phyloP scores from a whole-genome alignment of 2,888 invertebrate genomes.

The Syrphus vitripennis region DNA sequence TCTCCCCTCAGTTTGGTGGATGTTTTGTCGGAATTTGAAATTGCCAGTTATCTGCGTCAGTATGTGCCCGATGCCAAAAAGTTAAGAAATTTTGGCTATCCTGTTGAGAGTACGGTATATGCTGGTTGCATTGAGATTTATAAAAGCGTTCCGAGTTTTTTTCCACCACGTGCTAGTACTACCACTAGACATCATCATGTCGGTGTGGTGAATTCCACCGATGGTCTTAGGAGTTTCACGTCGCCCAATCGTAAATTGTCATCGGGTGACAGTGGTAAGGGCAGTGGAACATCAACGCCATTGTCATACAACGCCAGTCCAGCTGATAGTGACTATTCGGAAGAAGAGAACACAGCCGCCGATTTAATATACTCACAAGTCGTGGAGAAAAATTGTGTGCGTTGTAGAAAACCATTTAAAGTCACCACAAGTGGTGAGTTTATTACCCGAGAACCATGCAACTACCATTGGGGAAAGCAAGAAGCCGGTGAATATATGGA shows the following conservation, averaged over 20 bases:
- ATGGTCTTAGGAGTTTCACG: constrained; percentile 74
- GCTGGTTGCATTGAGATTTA: constrained; percentile 86
- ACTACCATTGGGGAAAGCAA: constrained; percentile 95
- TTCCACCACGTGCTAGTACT: constrained; percentile 65
- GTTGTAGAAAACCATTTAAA: constrained; percentile 88
- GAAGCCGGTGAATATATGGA: constrained; percentile 80
- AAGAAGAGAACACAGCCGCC: constrained; percentile 73
- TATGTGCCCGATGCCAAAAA: constrained; percentile 85
- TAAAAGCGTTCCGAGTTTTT: constrained; percentile 83
- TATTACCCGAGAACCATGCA: constrained; percentile 88
- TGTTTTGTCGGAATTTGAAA: constrained; percentile 81
- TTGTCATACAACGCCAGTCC: constrained; percentile 82
- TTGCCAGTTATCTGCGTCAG: constrained; percentile 84
- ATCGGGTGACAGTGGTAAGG: constrained; percentile 83
- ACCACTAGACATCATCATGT: constrained; percentile 19
- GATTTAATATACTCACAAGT: constrained; percentile 74
- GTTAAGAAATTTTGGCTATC: constrained; percentile 87
- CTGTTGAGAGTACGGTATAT: constrained; percentile 84
- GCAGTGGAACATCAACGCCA: constrained; percentile 82
- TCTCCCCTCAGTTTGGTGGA: constrained; percentile 79
- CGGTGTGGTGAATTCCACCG: constrained; percentile 75
- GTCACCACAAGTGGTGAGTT: constrained; percentile 88
- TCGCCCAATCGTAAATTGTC: constrained; percentile 52
- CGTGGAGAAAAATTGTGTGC: constrained; percentile 85
- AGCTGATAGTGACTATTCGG: constrained; percentile 79